Base-by-base conservation (phyloP, 2,888 invertebrate species). In the Nematopogon swammerdamellus region DNA sequence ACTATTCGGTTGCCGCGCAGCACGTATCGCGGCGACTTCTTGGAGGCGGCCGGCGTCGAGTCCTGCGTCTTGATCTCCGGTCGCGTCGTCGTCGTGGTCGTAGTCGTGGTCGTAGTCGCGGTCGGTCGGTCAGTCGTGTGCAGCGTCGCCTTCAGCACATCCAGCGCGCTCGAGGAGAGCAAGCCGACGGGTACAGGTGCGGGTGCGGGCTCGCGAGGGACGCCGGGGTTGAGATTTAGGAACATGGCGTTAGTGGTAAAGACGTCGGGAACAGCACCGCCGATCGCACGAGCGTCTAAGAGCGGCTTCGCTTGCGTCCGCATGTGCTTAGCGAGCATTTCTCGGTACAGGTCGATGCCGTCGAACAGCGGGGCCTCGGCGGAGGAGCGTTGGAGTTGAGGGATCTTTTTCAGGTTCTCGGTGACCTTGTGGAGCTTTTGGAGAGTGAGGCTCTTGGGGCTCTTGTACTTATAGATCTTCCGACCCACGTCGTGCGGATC, bases 1-100 rank as follows among this genome's bases (percentile, higher is more conserved):
- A 80, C 65, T 57, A 80, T 80, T 68, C 62, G 75, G 72, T 80
- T 79, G 56, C 80, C 80, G 53, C 76, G 71, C 17, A 80, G 70
- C 59, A 70, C 68, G 61, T 66, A 80, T 61, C 71, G 75, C 56
- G 69, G 61, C 57, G 76, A 77, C 63, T 72, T 75, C 63, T 61
- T 64, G 45, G 58, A 59, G 4, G 67, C 68, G 46, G 61, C 56
- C 48, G 36, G 8, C 8, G 62, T 60, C 58, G 66, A 63, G 58
- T 55, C 63, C 64, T 44, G 64, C 63, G 45, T 62, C 59, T 45
- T 64, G 64, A 62, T 2, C 62, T 60, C 17, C 62, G 62, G 59
- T 2, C 60, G 57, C 1, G 64, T 59, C 1, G 67, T 61, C 3
- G 63, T 57, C 1, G 63, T 56, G 2, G 59, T 56, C 2, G 58